Evolutionary conservation across 1,140 invertebrate species (phyloP).

Genomic region (Calliopsis andreniformis): DNA sequence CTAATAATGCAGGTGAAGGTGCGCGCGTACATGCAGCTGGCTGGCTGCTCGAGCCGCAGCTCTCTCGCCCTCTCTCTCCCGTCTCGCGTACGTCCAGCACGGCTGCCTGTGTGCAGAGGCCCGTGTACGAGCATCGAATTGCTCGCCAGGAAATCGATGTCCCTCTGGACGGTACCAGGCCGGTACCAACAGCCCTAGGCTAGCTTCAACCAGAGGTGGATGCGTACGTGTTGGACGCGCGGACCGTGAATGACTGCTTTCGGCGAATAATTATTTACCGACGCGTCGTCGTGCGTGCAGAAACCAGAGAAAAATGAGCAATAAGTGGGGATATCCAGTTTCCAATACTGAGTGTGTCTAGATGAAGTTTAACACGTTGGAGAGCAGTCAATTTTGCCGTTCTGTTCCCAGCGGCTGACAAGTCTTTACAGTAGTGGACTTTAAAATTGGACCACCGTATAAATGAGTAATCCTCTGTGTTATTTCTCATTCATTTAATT

Average conservation of each 20-base stretch:
- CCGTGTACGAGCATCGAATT: slow-evolving; percentile 61
- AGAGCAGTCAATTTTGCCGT: too few species aligned
- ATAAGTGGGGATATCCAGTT: too few species aligned
- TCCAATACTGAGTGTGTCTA: too few species aligned
- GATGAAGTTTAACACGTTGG: too few species aligned
- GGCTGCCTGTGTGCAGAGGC: slow-evolving; percentile 27
- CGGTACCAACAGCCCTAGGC: slow-evolving; percentile 28
- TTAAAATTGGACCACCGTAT: too few species aligned
- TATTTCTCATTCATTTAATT: too few species aligned
- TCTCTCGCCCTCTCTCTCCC: neutral
- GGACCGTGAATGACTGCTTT: neutral
- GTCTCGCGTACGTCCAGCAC: slow-evolving; percentile 37
- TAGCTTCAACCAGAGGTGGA: neutral
- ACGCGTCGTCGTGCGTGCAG: too few species aligned
- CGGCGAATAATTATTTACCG: too few species aligned
- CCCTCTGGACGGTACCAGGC: slow-evolving; percentile 49
- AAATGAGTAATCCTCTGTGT: too few species aligned
- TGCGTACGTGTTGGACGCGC: neutral
- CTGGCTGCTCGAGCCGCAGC: neutral
- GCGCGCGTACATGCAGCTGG: slow-evolving; percentile 11
- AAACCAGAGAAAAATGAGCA: too few species aligned
- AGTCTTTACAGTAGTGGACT: too few species aligned
- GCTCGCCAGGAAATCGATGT: slow-evolving; percentile 66
- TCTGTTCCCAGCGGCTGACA: too few species aligned
- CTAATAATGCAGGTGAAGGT: slow-evolving; percentile 49